Evolutionary conservation across 2,888 invertebrate genomes (phyloP), one percentile per base, ranked within the genome.

Genomic region (Dryadula phaetusa): DNA sequence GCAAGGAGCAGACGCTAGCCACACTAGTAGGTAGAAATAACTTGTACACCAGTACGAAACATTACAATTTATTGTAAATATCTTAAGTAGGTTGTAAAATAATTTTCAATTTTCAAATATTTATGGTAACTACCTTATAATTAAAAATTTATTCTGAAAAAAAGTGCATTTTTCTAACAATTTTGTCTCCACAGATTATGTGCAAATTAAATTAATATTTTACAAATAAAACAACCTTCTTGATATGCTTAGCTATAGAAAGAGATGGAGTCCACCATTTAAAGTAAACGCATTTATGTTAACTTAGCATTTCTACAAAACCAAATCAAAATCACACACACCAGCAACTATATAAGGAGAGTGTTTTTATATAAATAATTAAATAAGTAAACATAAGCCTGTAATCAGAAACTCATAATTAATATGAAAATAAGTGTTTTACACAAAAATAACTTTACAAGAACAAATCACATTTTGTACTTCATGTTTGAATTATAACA

Each of bases 1-100:
- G 78, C 75, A 78, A 77, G 80, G 79, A 79, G 18, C 46, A 62
- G 53, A 64, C 80, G 77, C 88, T 88, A 88, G 87, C 87, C 79
- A 82, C 79, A 84, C 87, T 87, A 54, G 34, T 46, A 25, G 18
- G 77, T 70, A 73, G 67, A 46, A 40, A 49, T n/a, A 34, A 22
- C 14, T 0, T 42, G 14, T n/a, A 62, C 20, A 25, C 8, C 22
- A 46, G 46, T 61, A 46, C 46, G 46, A 61, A 46, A 61, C 8
- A 40, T 0, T 58, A 28, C 0, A 42, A 16, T 58, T 60, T 46
- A 46, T 14, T 34, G 20, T 32, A 32, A 28, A 18, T 37, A 37
- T 46, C 7, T 28, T 7, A 44, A 61, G 28, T 44, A 32, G 18
- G 32, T 56, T 34, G 22, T 22, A 20, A 8, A 56, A 22, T 37